phyloP scores from a whole-genome alignment of 2,888 invertebrate genomes.

The Baccha elongata region DNA sequence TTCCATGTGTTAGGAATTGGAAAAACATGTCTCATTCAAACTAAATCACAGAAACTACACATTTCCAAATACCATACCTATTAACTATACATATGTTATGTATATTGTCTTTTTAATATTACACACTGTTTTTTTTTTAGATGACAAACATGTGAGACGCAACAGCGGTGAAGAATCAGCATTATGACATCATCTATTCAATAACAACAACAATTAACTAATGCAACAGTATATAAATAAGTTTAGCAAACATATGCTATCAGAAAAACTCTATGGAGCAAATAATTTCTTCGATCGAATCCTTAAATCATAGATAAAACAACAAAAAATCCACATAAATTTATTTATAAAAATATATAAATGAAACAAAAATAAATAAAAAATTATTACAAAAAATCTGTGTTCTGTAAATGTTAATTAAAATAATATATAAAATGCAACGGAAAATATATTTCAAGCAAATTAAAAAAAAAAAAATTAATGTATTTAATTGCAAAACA shows the following conservation, averaged over 20 bases:
- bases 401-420: constrained; percentile 74
- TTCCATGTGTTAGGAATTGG: too few relatives aligned
- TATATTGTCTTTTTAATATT: constrained; percentile 19
- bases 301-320: constrained; percentile 50
- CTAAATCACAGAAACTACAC: too few relatives aligned
- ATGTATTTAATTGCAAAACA: constrained; percentile 46
- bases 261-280: constrained; percentile 56
- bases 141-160: constrained; percentile 76
- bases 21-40: too few relatives aligned
- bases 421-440: constrained; percentile 36
- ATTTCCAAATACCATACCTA: too few relatives aligned
- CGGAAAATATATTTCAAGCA: constrained; percentile 47
- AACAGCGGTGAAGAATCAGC: constrained; percentile 79
- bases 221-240: constrained; percentile 61
- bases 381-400: constrained; percentile 62
- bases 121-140: constrained; percentile 75
- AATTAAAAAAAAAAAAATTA: constrained; percentile 51
- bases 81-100: too few relatives aligned
- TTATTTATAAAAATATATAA: constrained; percentile 28
- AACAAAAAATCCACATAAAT: constrained; percentile 41
- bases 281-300: constrained; percentile 55
- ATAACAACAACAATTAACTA: constrained; percentile 79
- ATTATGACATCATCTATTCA: constrained; percentile 82
- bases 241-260: constrained; percentile 57
- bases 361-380: constrained; percentile 73